Percentiles rank a stretch among this genome's conserved stretches.
These are phyloP conservation scores for Augochlora pura DNA, from an alignment of 1,140 invertebrate species.

Conservation along the genomic window DNA sequence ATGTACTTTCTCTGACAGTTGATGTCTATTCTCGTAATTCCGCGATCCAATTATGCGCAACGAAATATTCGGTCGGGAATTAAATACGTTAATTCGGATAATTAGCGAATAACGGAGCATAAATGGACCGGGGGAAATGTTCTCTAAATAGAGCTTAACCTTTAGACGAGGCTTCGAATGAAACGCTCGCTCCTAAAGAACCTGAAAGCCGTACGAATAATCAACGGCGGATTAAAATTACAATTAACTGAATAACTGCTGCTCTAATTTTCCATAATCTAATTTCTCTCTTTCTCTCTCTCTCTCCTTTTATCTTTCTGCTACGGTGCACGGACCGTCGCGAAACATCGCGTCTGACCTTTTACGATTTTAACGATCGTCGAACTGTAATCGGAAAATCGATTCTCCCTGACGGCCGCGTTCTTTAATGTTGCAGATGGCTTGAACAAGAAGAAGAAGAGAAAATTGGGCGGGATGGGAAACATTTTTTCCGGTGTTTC, in stretches of 20 bases:
- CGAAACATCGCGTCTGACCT: not conserved
- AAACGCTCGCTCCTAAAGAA: slow-evolving; percentile 57
- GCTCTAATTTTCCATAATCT: slow-evolving; percentile 49
- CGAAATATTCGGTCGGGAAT: not conserved
- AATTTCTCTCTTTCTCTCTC: too few species aligned
- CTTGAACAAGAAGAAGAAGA: slow-evolving; percentile 84
- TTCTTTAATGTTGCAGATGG: slow-evolving; percentile 78
- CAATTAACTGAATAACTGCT: slow-evolving; percentile 44
- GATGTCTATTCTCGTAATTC: too few species aligned
- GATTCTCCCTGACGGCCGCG: not conserved
- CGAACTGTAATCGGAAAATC: not conserved
- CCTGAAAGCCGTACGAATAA: slow-evolving; percentile 50
- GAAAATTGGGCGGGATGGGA: slow-evolving; percentile 82
- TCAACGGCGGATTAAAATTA: slow-evolving; percentile 40
- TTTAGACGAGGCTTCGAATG: slow-evolving; percentile 57
- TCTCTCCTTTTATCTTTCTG: too few species aligned
- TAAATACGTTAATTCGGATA: not conserved
- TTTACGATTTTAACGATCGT: too few species aligned
- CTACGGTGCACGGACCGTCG: not conserved
- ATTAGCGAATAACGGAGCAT: slow-evolving; percentile 21
- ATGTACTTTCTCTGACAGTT: too few species aligned
- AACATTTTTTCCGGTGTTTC: slow-evolving; percentile 82
- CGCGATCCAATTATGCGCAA: too few species aligned
- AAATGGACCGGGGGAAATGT: slow-evolving; percentile 45
- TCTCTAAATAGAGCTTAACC: slow-evolving; percentile 55